phyloP scores from a whole-genome alignment of 2,888 invertebrate species.

The Limenitis camilla region DNA sequence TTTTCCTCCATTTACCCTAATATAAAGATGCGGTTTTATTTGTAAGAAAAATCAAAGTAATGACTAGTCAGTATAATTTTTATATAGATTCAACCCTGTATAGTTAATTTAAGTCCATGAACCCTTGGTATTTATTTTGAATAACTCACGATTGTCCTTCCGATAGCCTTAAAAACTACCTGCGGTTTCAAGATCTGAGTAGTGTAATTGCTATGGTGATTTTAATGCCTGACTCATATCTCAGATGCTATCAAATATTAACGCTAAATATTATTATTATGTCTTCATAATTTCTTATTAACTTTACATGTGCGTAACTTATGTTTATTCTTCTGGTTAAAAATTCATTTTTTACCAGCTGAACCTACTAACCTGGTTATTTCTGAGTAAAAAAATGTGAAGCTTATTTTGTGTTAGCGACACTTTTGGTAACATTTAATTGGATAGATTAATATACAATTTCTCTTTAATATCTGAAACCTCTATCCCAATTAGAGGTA shows the following conservation, averaged over 20 bases:
- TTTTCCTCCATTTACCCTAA: too few relatives aligned
- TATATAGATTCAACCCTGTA: constrained; percentile 1
- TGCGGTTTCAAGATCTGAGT: constrained; percentile 21
- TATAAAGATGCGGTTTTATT: too few relatives aligned
- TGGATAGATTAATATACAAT: too few relatives aligned
- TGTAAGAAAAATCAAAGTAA: too few relatives aligned
- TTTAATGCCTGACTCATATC: constrained; percentile 13
- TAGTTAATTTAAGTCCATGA: constrained; percentile 13
- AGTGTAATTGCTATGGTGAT: constrained; percentile 24
- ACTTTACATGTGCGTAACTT: not conserved
- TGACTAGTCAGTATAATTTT: too few relatives aligned
- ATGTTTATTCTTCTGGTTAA: not conserved
- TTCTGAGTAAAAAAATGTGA: too few relatives aligned
- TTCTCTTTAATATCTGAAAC: too few relatives aligned
- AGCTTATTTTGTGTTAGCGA: too few relatives aligned
- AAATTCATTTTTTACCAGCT: too few relatives aligned
- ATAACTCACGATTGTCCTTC: constrained; percentile 19
- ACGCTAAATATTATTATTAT: constrained; percentile 25
- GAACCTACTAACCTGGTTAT: too few relatives aligned
- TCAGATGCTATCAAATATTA: constrained; percentile 23
- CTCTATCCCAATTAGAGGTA: too few relatives aligned
- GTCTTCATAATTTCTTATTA: constrained; percentile 22
- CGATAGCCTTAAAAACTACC: constrained; percentile 24
- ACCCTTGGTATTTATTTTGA: constrained; percentile 22
- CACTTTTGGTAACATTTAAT: too few relatives aligned